Evolutionary conservation across 2,888 invertebrate genomes (phyloP).

Genomic region (Fragum sueziense): DNA sequence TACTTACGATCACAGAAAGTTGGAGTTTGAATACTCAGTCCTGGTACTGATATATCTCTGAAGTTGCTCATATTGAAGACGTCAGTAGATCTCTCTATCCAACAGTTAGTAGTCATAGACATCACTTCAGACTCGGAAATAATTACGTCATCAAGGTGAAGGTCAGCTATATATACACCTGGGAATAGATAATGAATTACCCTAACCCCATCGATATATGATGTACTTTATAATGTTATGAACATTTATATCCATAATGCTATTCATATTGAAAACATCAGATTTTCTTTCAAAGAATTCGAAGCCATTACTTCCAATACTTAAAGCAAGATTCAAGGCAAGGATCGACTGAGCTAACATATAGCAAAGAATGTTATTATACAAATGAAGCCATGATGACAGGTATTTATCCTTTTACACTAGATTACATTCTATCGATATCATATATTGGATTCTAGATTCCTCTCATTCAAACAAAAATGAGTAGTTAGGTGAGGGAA

Average conservation of each 20-base stretch:
- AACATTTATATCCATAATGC: too few relatives aligned
- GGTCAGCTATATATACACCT: slow-evolving; percentile 29
- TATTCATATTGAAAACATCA: too few relatives aligned
- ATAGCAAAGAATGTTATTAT: too few relatives aligned
- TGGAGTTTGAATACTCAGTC: neutral
- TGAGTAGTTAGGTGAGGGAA: neutral
- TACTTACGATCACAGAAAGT: slow-evolving; percentile 9
- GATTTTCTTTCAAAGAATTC: too few relatives aligned
- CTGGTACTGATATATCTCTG: neutral
- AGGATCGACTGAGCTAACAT: too few relatives aligned
- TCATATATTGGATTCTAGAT: neutral
- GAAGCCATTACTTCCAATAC: too few relatives aligned
- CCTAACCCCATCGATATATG: too few relatives aligned
- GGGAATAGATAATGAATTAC: neutral
- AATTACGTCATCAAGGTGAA: slow-evolving; percentile 14
- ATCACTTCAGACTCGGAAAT: slow-evolving; percentile 6
- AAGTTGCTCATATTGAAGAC: slow-evolving; percentile 23
- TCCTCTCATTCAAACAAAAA: neutral
- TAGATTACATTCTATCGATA: neutral
- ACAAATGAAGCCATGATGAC: neutral
- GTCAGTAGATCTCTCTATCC: slow-evolving; percentile 6
- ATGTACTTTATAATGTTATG: too few relatives aligned
- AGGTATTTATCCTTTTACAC: neutral
- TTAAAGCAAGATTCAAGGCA: too few relatives aligned
- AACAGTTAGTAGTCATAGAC: slow-evolving; percentile 15